Evolutionary conservation across 2,113 vertebrate genomes (phyloP).

Genomic region (Tautogolabrus adspersus): DNA sequence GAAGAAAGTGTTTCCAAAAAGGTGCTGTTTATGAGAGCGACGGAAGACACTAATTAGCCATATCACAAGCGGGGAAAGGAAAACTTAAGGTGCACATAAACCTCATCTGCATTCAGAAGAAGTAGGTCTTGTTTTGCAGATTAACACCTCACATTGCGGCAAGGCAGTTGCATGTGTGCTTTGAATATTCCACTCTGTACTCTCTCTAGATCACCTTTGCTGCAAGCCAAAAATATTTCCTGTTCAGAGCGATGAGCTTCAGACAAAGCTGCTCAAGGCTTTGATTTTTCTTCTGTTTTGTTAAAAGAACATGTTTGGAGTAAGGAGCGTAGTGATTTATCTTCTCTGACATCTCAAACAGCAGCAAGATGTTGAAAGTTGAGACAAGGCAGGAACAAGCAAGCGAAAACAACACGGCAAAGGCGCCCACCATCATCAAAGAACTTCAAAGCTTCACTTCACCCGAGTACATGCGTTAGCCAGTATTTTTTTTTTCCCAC

Average conservation of each 20-base stretch:
- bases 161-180: constrained; percentile 28
- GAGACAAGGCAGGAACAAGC: constrained; percentile 39
- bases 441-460: constrained; percentile 41
- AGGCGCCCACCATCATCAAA: constrained; percentile 61
- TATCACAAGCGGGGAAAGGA: constrained; percentile 60
- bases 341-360: constrained; percentile 60
- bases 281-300: constrained; percentile 61
- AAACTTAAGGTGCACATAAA: constrained; percentile 62
- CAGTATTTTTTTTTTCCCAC: not conserved
- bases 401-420: constrained; percentile 11
- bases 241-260: constrained; percentile 45
- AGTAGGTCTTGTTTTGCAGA: constrained; percentile 59
- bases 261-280: constrained; percentile 42
- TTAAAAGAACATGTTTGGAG: constrained; percentile 49
- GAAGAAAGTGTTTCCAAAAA: constrained; percentile 71
- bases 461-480: constrained; percentile 25
- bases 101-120: constrained; percentile 52
- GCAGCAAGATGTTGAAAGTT: constrained; percentile 36
- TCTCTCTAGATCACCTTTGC: constrained; percentile 24
- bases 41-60: constrained; percentile 71
- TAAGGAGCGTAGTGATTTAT: constrained; percentile 44
- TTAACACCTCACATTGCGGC: constrained; percentile 34
- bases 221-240: constrained; percentile 48
- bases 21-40: constrained; percentile 63
- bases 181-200: constrained; percentile 38